Conservation (phyloP, 2,113 vertebrate species). For the Nesogale talazaci region DNA sequence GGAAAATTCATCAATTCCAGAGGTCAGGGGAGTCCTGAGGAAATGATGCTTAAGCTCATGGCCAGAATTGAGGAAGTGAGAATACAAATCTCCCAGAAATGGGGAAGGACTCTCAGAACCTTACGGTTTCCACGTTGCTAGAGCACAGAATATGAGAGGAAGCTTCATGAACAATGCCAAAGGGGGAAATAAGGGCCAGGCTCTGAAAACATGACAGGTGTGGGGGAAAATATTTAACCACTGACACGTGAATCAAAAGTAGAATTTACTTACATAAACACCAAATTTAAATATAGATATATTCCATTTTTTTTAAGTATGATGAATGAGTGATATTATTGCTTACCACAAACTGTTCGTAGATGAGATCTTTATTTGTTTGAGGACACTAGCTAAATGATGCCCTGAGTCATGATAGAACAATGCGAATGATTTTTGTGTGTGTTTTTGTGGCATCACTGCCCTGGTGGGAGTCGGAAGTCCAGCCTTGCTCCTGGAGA, state of each 20-base stretch:
- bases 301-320: conserved; percentile 33
- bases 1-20: not conserved
- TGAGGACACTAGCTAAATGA: not conserved
- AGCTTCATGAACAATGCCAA: not conserved
- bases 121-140: not conserved
- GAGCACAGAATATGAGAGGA: not conserved
- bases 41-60: conserved; percentile 13
- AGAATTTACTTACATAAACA: not conserved
- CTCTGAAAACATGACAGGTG: not conserved
- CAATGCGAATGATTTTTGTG: not conserved
- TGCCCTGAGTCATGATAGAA: conserved; percentile 5
- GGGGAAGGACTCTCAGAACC: not conserved
- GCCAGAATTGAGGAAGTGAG: not conserved
- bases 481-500: too few species aligned
- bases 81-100: not conserved
- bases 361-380: not conserved
- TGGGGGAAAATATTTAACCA: not conserved
- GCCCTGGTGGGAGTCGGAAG: too few species aligned
- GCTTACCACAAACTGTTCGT: conserved; percentile 4
- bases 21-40: not conserved
- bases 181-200: not conserved
- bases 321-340: not conserved
- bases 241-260: not conserved
- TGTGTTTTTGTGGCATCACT: too few species aligned
- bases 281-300: not conserved